phyloP scores from a whole-genome alignment of 2,113 vertebrate genomes.

The Callospermophilus lateralis region DNA sequence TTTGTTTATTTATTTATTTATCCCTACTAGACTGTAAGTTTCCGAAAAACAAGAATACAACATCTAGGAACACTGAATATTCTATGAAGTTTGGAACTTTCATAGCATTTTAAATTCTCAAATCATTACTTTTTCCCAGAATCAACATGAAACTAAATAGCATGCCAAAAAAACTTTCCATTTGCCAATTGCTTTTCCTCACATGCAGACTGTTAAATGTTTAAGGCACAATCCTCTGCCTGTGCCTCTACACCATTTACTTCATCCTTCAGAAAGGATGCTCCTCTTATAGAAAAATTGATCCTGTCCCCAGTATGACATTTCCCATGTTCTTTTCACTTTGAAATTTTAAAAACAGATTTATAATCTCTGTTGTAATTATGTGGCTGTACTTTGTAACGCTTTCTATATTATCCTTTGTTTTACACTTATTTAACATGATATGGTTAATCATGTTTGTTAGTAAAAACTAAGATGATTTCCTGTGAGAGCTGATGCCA shows the following conservation, averaged over 20 bases:
- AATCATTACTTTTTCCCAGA: background rate
- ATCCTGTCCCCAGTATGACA: background rate
- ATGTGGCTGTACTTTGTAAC: background rate
- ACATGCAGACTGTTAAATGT: background rate
- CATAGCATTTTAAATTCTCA: slow-evolving; percentile 44
- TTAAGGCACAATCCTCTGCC: background rate
- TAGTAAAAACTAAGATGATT: background rate
- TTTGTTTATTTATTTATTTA: background rate
- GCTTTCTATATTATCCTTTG: background rate
- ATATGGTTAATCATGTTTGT: background rate
- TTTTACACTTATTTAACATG: slow-evolving; percentile 13
- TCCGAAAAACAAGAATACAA: slow-evolving; percentile 1
- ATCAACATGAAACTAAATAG: slow-evolving; percentile 55
- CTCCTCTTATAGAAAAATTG: slow-evolving; percentile 10
- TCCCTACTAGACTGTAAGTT: background rate
- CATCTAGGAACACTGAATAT: background rate
- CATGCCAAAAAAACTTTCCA: background rate
- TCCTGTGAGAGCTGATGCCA: slow-evolving; percentile 64
- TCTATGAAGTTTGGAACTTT: background rate
- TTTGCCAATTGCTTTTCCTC: background rate
- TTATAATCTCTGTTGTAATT: background rate
- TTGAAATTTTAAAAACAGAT: slow-evolving; percentile 36
- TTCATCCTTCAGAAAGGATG: background rate
- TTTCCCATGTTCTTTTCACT: slow-evolving; percentile 21
- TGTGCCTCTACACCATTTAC: background rate